Evolutionary conservation across 2,888 invertebrate species (phyloP).

Genomic region (Polyploca ridens): DNA sequence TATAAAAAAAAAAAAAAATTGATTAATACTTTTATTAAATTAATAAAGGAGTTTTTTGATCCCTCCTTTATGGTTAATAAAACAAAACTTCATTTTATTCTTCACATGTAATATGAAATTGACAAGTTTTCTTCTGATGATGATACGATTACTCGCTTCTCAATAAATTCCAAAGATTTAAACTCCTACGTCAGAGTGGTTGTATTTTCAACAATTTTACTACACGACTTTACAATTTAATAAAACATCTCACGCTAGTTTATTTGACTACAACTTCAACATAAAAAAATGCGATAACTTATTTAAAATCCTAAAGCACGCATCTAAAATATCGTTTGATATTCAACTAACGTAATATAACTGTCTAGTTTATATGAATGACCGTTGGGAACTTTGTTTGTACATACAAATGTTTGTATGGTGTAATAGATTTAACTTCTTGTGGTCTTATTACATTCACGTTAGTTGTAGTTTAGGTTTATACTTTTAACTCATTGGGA

Average conservation of each 20-base stretch:
- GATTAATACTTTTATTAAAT: no score
- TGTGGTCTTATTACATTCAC: no score
- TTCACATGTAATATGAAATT: neutral
- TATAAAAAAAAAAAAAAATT: no score
- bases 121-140: neutral
- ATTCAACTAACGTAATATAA: slow-evolving; percentile 46
- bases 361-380: slow-evolving; percentile 50
- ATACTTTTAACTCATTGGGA: no score
- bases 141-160: neutral
- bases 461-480: no score
- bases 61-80: no score
- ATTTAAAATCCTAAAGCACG: slow-evolving; percentile 24
- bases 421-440: slow-evolving; percentile 21
- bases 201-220: neutral
- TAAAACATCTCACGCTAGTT: slow-evolving; percentile 4
- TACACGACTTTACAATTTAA: neutral
- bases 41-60: neutral
- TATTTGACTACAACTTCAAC: slow-evolving; percentile 7
- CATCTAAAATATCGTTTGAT: slow-evolving; percentile 29
- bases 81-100: neutral
- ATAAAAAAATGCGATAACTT: slow-evolving; percentile 5
- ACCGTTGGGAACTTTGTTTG: slow-evolving; percentile 19
- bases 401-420: slow-evolving; percentile 27
- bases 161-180: neutral
- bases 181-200: neutral